Evolutionary conservation across 2,888 invertebrate genomes (phyloP).

Genomic region (Coremacera marginata): DNA sequence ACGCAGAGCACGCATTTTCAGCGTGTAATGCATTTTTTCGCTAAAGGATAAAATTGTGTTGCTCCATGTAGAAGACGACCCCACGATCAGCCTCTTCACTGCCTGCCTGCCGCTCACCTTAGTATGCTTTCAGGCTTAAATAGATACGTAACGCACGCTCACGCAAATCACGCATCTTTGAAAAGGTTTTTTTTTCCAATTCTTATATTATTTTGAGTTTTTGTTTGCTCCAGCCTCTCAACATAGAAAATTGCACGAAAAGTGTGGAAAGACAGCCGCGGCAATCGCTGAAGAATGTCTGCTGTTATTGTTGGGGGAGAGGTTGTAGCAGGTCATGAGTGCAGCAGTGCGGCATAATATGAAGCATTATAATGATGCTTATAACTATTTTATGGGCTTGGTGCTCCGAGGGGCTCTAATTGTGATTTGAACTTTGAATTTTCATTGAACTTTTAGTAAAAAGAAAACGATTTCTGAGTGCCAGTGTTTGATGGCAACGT

Average conservation of each 20-base stretch:
- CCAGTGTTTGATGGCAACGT: no score
- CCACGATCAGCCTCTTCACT: background rate
- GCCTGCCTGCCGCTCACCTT: background rate
- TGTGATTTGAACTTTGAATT: background rate
- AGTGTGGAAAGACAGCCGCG: background rate
- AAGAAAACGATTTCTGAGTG: background rate
- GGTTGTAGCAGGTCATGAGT: background rate
- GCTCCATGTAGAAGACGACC: no score
- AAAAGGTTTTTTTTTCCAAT: background rate
- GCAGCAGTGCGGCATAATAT: background rate
- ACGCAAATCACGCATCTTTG: slow-evolving; percentile 65
- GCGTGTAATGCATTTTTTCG: slow-evolving; percentile 67
- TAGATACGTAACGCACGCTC: slow-evolving; percentile 64
- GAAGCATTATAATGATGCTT: background rate
- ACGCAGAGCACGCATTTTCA: slow-evolving; percentile 68
- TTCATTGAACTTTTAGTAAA: slow-evolving; percentile 20
- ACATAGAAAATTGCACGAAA: slow-evolving; percentile 2
- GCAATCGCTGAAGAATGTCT: no score
- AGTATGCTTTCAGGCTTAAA: slow-evolving; percentile 8
- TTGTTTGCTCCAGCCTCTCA: background rate
- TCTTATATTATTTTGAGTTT: slow-evolving; percentile 23
- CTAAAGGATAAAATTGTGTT: slow-evolving; percentile 52
- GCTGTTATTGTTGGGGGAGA: background rate
- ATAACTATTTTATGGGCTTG: background rate
- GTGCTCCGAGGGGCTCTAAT: slow-evolving; percentile 28